Percentiles rank a stretch among this genome's conserved stretches.
These are phyloP conservation scores for Pollimyrus isidori DNA, from an alignment of 2,113 vertebrate species.

Conservation along the genomic window DNA sequence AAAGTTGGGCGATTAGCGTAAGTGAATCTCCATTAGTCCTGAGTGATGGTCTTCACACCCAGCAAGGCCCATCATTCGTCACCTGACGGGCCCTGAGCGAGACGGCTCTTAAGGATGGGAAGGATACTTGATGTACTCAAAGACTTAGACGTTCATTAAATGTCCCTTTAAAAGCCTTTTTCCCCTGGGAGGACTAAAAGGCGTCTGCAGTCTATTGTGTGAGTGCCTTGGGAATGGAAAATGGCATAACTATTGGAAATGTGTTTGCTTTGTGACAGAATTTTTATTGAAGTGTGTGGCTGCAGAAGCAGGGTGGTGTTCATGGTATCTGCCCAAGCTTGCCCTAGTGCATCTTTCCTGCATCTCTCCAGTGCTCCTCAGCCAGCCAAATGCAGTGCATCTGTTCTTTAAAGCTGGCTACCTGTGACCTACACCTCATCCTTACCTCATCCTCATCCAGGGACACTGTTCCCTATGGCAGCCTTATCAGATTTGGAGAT, in stretches of 20 bases:
- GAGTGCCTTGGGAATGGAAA: not conserved
- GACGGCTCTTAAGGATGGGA: not conserved
- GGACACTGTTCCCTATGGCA: not conserved
- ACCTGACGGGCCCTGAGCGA: not conserved
- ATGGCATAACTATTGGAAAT: not conserved
- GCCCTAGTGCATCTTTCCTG: not conserved
- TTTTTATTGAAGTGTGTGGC: not conserved
- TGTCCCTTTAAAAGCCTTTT: not conserved
- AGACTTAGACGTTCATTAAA: not conserved
- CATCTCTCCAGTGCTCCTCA: not conserved
- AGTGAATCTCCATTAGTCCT: slow-evolving; percentile 18
- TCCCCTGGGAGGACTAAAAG: not conserved
- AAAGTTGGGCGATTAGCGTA: slow-evolving; percentile 18
- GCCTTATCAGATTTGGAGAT: not conserved
- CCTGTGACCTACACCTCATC: not conserved
- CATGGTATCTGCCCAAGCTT: not conserved
- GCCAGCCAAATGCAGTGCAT: not conserved
- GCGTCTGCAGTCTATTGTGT: not conserved
- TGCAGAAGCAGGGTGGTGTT: not conserved
- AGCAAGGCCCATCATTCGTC: not conserved
- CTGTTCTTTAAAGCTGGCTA: not conserved
- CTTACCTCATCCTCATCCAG: not conserved
- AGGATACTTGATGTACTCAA: not conserved
- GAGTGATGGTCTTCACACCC: slow-evolving; percentile 6
- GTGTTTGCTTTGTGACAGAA: not conserved